Evolutionary conservation across 2,113 vertebrate genomes (phyloP), one percentile per base, ranked within the genome.

Genomic region (Pseudolaguvia tuberculata): DNA sequence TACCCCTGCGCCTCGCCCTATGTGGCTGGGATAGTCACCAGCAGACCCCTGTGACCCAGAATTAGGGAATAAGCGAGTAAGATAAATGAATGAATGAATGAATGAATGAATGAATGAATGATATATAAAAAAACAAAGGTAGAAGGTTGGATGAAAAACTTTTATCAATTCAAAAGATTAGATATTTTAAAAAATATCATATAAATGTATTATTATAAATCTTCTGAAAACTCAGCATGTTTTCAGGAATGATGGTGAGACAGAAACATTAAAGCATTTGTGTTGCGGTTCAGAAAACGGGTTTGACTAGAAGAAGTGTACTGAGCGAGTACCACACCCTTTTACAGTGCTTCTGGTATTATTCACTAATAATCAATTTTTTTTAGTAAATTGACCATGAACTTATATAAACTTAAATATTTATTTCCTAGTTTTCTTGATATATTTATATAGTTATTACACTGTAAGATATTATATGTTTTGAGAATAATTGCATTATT

Each of bases 271-370:
- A 47, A 85, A 72, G 81, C 82, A 85, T 87, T 76, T 45, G 23
- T 84, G 59, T 52, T 69, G 80, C 83, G 63, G 29, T 79, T 39
- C 55, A 25, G 11, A 29, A 67, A 86, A 88, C 88, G n/a, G 82
- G 87, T 88, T 86, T 77, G 59, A 81, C 85, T 5, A 83, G 79
- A 80, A 68, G 17, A 48, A 53, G n/a, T 76, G 65, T 35, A 68
- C 25, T 78, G 57, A 69, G 39, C 8, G 39, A 42, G 39, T 42
- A 67, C 81, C 79, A 83, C 85, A 85, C 87, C 85, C 72, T 52
- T 55, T 18, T 2, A 59, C 78, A 79, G 67, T 70, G 18, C 50
- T 53, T 1, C 20, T 21, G 29, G 0, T 6, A 35, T 53, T 39
- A 1, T 70, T 1, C 20, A 8, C 27, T 0, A 7, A 53, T 53